phyloP scores from a whole-genome alignment of 2,113 vertebrate genomes.

The Hepsetus odoe region DNA sequence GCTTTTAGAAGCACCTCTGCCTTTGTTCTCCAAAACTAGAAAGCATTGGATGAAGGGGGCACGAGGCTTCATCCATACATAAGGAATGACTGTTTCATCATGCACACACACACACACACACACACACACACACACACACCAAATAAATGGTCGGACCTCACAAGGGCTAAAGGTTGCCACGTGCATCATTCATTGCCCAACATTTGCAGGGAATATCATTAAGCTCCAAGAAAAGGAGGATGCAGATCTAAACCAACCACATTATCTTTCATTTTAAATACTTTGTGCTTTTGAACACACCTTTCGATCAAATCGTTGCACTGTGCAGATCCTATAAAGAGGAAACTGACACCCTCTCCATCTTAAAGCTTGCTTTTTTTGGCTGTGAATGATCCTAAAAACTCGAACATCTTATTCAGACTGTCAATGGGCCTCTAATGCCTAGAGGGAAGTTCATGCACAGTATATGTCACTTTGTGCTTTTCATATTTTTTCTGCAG shows the following conservation, averaged over 20 bases:
- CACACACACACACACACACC: slow-evolving; percentile 19
- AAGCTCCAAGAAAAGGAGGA: not conserved
- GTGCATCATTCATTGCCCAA: slow-evolving; percentile 48
- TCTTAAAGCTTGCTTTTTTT: not conserved
- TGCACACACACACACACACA: not conserved
- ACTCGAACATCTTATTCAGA: not conserved
- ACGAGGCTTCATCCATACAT: slow-evolving; percentile 29
- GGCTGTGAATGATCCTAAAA: not conserved
- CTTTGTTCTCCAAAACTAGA: slow-evolving; percentile 47
- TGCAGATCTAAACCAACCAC: not conserved
- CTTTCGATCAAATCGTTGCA: not conserved
- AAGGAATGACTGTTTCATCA: slow-evolving; percentile 44
- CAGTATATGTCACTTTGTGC: no score
- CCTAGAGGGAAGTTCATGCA: no score
- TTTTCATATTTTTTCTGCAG: no score
- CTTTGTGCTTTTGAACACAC: not conserved
- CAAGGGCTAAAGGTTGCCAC: slow-evolving; percentile 46
- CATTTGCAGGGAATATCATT: slow-evolving; percentile 20
- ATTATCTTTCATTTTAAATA: not conserved
- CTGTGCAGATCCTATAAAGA: not conserved
- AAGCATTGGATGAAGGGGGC: slow-evolving; percentile 25
- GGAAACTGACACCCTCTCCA: not conserved
- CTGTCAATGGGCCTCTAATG: not conserved
- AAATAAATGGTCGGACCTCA: slow-evolving; percentile 36
- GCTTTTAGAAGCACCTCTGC: slow-evolving; percentile 24